phyloP scores from a whole-genome alignment of 1,140 invertebrate genomes.

The Tetragonula clypearis region DNA sequence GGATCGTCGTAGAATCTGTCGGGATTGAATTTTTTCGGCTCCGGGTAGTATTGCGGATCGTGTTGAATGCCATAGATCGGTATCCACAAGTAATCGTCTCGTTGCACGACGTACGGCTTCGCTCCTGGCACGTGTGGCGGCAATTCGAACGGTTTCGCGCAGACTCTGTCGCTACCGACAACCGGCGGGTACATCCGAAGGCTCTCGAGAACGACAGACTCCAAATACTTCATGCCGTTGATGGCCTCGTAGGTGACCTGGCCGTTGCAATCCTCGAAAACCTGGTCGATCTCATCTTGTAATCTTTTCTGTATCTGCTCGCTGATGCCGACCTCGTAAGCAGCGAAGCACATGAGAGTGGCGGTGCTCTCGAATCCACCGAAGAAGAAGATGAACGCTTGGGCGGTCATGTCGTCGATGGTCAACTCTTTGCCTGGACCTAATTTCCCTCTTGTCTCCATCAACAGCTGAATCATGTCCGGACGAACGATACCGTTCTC shows the following conservation, averaged over 20 bases:
- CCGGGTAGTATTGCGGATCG: constrained; percentile 81
- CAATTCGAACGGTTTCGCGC: constrained; percentile 52
- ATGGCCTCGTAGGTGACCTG: constrained; percentile 76
- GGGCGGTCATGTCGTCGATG: constrained; percentile 59
- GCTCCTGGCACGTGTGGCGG: constrained; percentile 64
- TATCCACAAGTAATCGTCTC: constrained; percentile 70
- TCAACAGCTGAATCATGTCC: constrained; percentile 62
- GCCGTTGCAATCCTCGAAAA: constrained; percentile 73
- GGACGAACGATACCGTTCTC: constrained; percentile 42
- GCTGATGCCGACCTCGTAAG: constrained; percentile 61
- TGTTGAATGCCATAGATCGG: constrained; percentile 77
- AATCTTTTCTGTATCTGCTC: constrained; percentile 63
- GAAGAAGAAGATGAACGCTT: constrained; percentile 75
- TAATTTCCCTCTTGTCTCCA: constrained; percentile 57
- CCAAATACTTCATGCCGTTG: constrained; percentile 74
- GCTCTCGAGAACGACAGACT: constrained; percentile 68
- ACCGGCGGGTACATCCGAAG: constrained; percentile 53
- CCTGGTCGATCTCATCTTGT: constrained; percentile 82
- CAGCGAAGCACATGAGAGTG: constrained; percentile 80
- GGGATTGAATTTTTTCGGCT: constrained; percentile 82
- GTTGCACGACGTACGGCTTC: constrained; percentile 34
- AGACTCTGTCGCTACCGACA: constrained; percentile 27
- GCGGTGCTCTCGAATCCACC: constrained; percentile 82
- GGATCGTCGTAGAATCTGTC: constrained; percentile 81
- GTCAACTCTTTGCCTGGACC: constrained; percentile 57